Base-by-base conservation (phyloP, 92 coral and sea anemone genomes). In the Paragorgia papillata region DNA sequence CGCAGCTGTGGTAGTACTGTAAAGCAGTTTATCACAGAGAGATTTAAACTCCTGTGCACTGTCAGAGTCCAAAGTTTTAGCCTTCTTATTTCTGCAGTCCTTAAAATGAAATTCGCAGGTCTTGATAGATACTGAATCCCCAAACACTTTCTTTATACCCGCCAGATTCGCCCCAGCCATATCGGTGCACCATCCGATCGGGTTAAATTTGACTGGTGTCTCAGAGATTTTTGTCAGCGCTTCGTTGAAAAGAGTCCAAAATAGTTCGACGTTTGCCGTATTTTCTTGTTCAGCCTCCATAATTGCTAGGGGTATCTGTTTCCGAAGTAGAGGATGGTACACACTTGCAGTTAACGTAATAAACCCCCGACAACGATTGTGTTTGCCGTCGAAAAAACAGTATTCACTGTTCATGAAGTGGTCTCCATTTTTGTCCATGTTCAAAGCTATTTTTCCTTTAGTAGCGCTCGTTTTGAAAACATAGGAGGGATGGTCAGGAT, bases 81-180 rank as follows among this genome's bases (percentile, higher is more conserved):
- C 83, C 25, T 75, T 83, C 39, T 66, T 75, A 35, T 83, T 83
- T 7, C 62, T 25, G 51, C 66, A 78, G 32, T 83, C 83, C 31
- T 75, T 65, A 29, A 75, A 83, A 28, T 83, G 87, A 57, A 83
- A 83, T 51, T 83, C 79, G 61, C 87, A 83, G 1, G 32, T 0
- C 48, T 37, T 29, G 68, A 66, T 31, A 14, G n/a, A 10, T 0
- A 57, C 83, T 18, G 12, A 60, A 32, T 79, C 57, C 7, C 88
- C 85, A 65, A 57, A 85, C 1, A 74, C 85, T 24, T 61, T 71
- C 6, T 70, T 60, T 39, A 85, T 59, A 15, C 86, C 88, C 9
- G 88, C 79, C 2, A 88, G 43, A 44, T 83, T 85, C 14, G 84
- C 77, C 0, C 88, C 90, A 17, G 90, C 95, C 95, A 89, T 89